Base-by-base conservation (phyloP, 2,888 invertebrate genomes). In the Hirtodrosophila duncani region DNA sequence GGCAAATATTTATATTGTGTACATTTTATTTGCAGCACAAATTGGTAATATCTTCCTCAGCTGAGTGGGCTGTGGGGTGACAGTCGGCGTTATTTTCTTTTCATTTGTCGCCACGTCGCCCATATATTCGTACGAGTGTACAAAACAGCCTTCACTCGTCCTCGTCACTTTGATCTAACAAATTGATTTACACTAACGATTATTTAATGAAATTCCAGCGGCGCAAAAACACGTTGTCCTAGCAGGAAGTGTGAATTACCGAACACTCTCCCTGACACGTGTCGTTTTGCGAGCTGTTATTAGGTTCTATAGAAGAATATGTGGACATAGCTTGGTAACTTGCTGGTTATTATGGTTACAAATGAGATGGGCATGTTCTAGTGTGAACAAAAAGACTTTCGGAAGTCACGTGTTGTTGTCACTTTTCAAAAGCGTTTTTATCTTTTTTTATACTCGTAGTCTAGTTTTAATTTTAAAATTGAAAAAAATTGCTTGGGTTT, bases 141-240 rank as follows among this genome's bases (percentile, higher is more conserved):
- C 7, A 10, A 4, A 16, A 16, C 7, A 20, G 5, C 7, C 5
- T 7, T 20, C 20, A 20, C 7, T 20, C 20, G 20, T 7, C 20
- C 31, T 39, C 41, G 31, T 26, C 24, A 59, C 72, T 79, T 79
- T 79, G 81, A 79, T 79, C 79, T 66, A 66, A 52, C 65, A 62
- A 71, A 71, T 68, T 67, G 72, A 69, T 72, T 72, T 66, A 70
- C 79, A 75, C 69, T 81, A 78, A 79, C 72, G 75, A 68, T 70
- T 79, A 69, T 75, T 79, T 81, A 79, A 79, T 79, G 81, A 79
- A 79, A 79, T 79, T 75, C 79, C 75, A 50, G 46, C 48, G 26
- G 43, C 50, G 49, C 48, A 38, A 58, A 10, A 26, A 49, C 34
- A 6, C 9, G 44, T 53, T 49, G 65, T 67, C 78, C 53, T 57